phyloP scores from a whole-genome alignment of 1,140 invertebrate genomes.

The Lepidostoma basale region DNA sequence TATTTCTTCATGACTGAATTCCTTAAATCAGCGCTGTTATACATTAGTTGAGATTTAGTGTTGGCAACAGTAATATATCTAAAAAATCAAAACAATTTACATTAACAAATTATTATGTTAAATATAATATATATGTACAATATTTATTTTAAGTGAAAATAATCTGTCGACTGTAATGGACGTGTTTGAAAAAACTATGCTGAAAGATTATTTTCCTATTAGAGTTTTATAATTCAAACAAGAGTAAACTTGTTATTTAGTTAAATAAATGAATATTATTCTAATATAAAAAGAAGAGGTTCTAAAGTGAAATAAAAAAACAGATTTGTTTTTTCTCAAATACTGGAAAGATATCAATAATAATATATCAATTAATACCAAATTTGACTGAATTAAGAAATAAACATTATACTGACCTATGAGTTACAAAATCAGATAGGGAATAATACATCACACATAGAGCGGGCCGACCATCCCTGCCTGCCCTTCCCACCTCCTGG shows the following conservation, averaged over 20 bases:
- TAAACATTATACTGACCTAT: slow-evolving; percentile 45
- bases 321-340: no score
- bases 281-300: no score
- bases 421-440: slow-evolving; percentile 62
- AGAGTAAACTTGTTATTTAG: no score
- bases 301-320: no score
- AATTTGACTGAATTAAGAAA: not conserved
- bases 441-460: slow-evolving; percentile 78
- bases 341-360: slow-evolving; percentile 35
- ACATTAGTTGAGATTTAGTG: slow-evolving; percentile 3
- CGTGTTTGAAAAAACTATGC: no score
- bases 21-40: slow-evolving; percentile 7
- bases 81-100: slow-evolving; percentile 16
- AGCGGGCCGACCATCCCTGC: slow-evolving; percentile 72
- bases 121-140: no score
- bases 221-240: no score
- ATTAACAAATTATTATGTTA: no score
- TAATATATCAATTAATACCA: not conserved
- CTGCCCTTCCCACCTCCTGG: slow-evolving; percentile 68
- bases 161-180: no score
- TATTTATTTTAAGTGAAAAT: no score
- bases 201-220: no score
- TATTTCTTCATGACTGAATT: slow-evolving; percentile 35
- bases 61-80: slow-evolving; percentile 27
- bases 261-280: no score